Evolutionary conservation across 2,888 invertebrate genomes (phyloP).

Genomic region (Tiliacea aurago): DNA sequence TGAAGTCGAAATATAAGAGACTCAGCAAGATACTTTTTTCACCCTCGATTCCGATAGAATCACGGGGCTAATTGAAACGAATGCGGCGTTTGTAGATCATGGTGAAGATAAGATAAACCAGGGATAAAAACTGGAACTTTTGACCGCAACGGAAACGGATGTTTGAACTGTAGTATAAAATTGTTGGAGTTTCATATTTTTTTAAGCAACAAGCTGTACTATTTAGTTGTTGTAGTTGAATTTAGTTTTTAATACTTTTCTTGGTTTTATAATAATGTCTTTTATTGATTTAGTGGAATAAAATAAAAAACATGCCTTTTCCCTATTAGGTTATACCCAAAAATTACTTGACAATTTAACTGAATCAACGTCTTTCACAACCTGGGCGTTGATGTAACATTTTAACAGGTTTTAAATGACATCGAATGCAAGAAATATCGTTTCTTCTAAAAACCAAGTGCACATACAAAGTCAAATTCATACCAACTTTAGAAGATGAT

Average conservation of each 20-base stretch:
- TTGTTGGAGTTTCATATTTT: too few relatives aligned
- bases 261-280: too few relatives aligned
- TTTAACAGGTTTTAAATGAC: background rate
- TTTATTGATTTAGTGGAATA: too few relatives aligned
- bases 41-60: constrained; percentile 34
- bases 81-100: constrained; percentile 28
- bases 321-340: background rate
- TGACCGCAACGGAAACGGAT: too few relatives aligned
- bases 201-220: too few relatives aligned
- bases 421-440: background rate
- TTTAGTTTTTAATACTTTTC: too few relatives aligned
- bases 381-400: background rate
- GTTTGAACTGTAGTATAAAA: too few relatives aligned
- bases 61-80: constrained; percentile 52
- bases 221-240: too few relatives aligned
- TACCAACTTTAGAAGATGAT: background rate
- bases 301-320: too few relatives aligned
- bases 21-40: constrained; percentile 37
- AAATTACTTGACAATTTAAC: background rate
- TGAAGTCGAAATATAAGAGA: constrained; percentile 45
- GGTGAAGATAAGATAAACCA: constrained; percentile 10
- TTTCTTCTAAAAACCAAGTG: background rate
- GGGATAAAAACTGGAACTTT: background rate
- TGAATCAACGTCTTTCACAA: too few relatives aligned
- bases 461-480: background rate